Base-by-base conservation (phyloP, 64 coral and sea anemone genomes). In the Dendrophyllia cribrosa region DNA sequence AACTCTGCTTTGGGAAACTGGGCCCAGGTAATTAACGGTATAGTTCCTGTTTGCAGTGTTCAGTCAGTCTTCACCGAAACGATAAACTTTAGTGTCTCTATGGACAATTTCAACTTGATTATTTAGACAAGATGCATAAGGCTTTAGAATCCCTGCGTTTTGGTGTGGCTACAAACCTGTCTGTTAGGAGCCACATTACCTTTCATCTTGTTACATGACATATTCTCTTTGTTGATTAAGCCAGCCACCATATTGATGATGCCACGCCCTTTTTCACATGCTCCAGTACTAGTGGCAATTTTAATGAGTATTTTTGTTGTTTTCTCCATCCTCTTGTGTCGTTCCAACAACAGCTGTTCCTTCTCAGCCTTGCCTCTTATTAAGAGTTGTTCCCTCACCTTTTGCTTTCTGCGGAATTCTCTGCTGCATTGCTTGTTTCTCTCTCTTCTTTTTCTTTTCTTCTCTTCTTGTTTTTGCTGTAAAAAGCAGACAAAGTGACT, bases 381-480 rank as follows among this genome's bases (percentile, higher is more conserved):
- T 47, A 84, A 67, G 19, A 84, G 46, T 59, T 84, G 80, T 51
- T 84, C 80, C 45, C 80, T 84, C 60, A 84, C 80, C n/a, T 84
- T 84, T 66, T 84, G 80, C 46, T 84, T 84, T 48, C 80, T 66
- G 19, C 80, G 80, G 46, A 84, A 84, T 84, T 84, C 80, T 84
- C 80, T 47, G 61, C 80, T 84, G 47, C 80, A 84, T 51, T 84
- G 80, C 59, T 84, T 84, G 61, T 84, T 84, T 43, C 80, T 66
- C 8, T 84, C 80, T 68, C 80, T 84, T 67, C 80, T 66, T 68
- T 84, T 84, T 21, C 80, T 17, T 23, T 84, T 84, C 43, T 84
- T 84, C 20, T 84, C 80, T 9, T 84, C 80, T 66, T 84, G 80
- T 67, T 84, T 84, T 67, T 51, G 65, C 80, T 84, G 7, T 9